phyloP scores from a whole-genome alignment of 2,113 vertebrate species.

The Sinosuthora webbiana region DNA sequence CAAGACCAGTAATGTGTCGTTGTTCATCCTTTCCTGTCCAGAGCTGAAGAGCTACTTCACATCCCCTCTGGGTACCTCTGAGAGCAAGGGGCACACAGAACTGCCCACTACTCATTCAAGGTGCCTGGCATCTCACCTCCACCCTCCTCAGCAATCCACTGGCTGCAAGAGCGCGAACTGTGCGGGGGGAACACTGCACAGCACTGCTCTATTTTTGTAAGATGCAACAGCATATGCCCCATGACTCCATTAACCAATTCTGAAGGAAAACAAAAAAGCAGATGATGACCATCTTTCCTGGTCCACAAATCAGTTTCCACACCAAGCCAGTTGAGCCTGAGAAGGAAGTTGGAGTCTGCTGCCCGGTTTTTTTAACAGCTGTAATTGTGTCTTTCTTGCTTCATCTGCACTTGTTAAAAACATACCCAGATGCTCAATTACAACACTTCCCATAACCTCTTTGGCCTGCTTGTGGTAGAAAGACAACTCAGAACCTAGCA shows the following conservation, averaged over 20 bases:
- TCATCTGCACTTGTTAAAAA: not conserved
- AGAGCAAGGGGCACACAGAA: not conserved
- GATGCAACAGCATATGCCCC: not conserved
- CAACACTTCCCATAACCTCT: not conserved
- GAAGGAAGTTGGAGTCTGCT: not conserved
- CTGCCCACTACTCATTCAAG: not conserved
- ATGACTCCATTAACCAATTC: not conserved
- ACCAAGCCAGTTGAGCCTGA: rapidly evolving
- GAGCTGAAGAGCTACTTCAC: not conserved
- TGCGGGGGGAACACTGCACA: not conserved
- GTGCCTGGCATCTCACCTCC: not conserved
- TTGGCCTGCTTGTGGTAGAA: not conserved
- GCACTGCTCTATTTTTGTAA: rapidly evolving
- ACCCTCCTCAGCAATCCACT: rapidly evolving
- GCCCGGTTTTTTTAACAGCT: not conserved
- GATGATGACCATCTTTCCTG: rapidly evolving
- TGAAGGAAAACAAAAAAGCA: not conserved
- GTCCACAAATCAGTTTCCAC: not conserved
- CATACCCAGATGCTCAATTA: not conserved
- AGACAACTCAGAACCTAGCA: not conserved
- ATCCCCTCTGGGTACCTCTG: not conserved
- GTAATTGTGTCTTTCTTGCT: not conserved
- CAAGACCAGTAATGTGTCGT: rapidly evolving
- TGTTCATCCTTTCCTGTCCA: not conserved
- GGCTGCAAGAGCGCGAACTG: not conserved